These are phyloP conservation scores for Gisinianus flammeolus DNA, from an alignment of 2,888 invertebrate species.

Conservation along the genomic window DNA sequence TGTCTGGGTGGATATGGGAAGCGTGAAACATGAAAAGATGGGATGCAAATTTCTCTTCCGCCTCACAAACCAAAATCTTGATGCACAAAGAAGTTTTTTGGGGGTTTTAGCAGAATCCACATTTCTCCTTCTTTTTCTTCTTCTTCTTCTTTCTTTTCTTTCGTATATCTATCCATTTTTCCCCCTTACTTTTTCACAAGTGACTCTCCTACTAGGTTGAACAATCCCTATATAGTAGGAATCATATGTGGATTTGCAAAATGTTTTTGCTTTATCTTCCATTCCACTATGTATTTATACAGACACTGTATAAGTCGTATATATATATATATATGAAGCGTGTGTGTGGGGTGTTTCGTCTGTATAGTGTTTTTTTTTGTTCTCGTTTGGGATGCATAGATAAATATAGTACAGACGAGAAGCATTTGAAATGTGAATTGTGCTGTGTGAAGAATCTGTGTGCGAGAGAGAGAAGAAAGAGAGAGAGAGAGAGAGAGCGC, in stretches of 20 bases:
- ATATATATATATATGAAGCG: neutral
- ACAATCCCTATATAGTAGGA: neutral
- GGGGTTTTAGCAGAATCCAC: neutral
- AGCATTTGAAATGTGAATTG: slow-evolving; percentile 1
- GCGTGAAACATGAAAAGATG: slow-evolving; percentile 36
- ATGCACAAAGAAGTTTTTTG: slow-evolving; percentile 37
- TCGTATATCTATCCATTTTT: too few species aligned
- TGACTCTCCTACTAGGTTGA: neutral
- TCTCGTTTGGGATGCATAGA: too few species aligned
- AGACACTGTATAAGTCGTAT: neutral
- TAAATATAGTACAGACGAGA: too few species aligned
- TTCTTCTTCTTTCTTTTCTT: neutral
- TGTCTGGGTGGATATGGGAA: neutral
- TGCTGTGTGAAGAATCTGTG: slow-evolving; percentile 6
- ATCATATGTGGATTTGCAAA: slow-evolving; percentile 6
- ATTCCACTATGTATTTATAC: neutral
- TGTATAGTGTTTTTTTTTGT: neutral
- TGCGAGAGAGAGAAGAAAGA: neutral
- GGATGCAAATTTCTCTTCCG: slow-evolving; percentile 34
- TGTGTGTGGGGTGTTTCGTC: neutral
- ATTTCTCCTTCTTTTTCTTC: neutral
- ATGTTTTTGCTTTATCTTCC: slow-evolving; percentile 40
- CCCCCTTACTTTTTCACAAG: neutral
- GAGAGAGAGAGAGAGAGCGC: neutral
- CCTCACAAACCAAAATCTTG: slow-evolving; percentile 32